Base-by-base conservation (phyloP, 2,113 vertebrate species). In the Bothrops jararaca region DNA sequence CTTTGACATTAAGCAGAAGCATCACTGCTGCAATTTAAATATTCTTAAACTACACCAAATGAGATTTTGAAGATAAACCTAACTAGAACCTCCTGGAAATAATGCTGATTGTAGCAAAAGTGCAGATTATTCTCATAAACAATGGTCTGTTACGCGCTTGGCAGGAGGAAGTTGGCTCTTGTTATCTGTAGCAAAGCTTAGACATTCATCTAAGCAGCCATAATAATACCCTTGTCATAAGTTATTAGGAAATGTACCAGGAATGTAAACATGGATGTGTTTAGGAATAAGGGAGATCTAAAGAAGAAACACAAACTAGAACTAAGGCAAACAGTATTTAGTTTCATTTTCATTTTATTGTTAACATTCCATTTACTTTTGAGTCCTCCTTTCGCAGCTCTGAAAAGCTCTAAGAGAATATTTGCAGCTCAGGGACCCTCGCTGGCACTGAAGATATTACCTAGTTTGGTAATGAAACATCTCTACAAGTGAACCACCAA, bases 301-400 rank as follows among this genome's bases (percentile, higher is more conserved):
- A 52, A 42, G 22, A 13, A 23, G 45, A 86, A n/a, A 39, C 34
- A 18, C 3, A 48, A 13, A 48, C 23, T 22, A 58, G 24, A 57
- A 23, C 11, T 1, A 15, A 88, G 50, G 22, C 29, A 29, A 74
- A 18, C 29, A 64, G 4, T 52, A 13, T 87, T 53, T 74, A n/a
- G n/a, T 92, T 89, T 92, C 86, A 54, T 89, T 89, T 92, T 88
- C 91, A 92, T 53, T 69, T 88, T 45, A 34, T 86, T 48, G 34
- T 48, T 58, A 18, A 48, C 57, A 91, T 85, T 15, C 29, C 39
- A 54, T 22, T 10, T 56, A 12, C 22, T 89, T 56, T 39, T 34
- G n/a, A 89, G 34, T 42, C 23, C 52, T 86, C n/a, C 2, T 86
- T 56, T 58, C 1, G 6, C 87, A 88, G 0, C 45, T 69, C 90